Base-by-base conservation (phyloP, 2,113 vertebrate species). In the Crotalus viridis region DNA sequence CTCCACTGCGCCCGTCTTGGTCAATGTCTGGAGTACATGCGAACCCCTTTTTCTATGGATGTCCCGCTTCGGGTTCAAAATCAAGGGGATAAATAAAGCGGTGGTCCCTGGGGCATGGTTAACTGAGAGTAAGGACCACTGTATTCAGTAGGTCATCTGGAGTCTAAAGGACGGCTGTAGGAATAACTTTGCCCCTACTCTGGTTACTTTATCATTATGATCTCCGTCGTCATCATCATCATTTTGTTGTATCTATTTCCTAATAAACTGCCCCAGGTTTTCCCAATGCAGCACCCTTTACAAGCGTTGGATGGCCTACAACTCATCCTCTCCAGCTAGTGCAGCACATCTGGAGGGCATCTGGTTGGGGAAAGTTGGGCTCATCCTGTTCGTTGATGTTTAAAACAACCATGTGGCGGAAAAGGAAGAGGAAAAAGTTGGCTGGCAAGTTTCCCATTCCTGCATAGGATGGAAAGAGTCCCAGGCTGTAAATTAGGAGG, bases 361-460 rank as follows among this genome's bases (percentile, higher is more conserved):
- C 74, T 81, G 74, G 33, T 81, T 81, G 74, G 74, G 33, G 19
- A 54, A 87, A 28, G 92, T 26, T 61, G 90, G 33, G 69, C 95
- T 93, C 93, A 28, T 92, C 91, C 26, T 89, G 91, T 81, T 46
- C 59, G 90, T 93, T 94, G 87, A 90, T 52, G 90, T 90, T 92
- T 92, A 81, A 94, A 94, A 57, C 88, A 21, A n/a, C 92, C 88
- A 74, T 87, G 91, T 22, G 91, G 92, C 61, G 91, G 39, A 1
- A 39, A 52, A 93, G 93, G 90, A 74, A 85, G 51, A 48, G 85
- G 91, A 51, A 57, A 22, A 3, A 81, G 33, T 81, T 85, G 2
- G 19, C 91, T 95, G 94, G 95, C 93, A 0, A 4, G 39, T 4
- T 86, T 74, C 93, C 92, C 91, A n/a, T 54, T 33, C 6, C 28